Evolutionary conservation across 2,888 invertebrate genomes (phyloP).

Genomic region (Pandemis cinnamomeana): DNA sequence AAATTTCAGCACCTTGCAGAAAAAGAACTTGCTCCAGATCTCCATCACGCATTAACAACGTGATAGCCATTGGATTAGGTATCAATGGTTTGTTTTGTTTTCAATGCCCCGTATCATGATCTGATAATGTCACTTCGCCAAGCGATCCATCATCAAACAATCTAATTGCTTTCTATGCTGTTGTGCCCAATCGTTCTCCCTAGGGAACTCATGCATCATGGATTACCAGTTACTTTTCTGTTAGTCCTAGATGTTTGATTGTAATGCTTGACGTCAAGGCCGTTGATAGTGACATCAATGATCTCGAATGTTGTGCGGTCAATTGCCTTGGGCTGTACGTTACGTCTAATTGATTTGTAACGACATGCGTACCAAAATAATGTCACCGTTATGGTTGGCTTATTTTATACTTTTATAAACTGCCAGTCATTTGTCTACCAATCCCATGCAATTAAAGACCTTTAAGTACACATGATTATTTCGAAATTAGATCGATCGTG

Average conservation of each 20-base stretch:
- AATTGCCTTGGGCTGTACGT: slow-evolving; percentile 41
- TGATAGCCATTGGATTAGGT: slow-evolving; percentile 12
- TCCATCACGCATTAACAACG: slow-evolving; percentile 18
- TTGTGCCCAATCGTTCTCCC: neutral
- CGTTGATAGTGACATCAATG: slow-evolving; percentile 38
- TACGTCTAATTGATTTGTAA: slow-evolving; percentile 23
- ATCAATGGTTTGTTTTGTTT: slow-evolving; percentile 8
- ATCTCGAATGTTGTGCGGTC: slow-evolving; percentile 37
- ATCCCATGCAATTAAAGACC: neutral
- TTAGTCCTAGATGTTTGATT: neutral
- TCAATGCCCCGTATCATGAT: slow-evolving; percentile 10
- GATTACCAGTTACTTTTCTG: neutral
- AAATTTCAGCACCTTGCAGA: slow-evolving; percentile 13
- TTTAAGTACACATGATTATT: neutral
- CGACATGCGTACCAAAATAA: slow-evolving; percentile 29
- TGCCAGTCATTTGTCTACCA: neutral
- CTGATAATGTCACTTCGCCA: slow-evolving; percentile 13
- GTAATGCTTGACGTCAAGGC: slow-evolving; percentile 27
- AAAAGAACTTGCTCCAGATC: slow-evolving; percentile 7
- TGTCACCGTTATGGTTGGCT: slow-evolving; percentile 6
- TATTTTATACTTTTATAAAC: neutral
- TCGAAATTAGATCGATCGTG: slow-evolving; percentile 1
- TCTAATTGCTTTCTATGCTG: slow-evolving; percentile 2
- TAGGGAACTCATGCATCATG: neutral
- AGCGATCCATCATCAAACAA: slow-evolving; percentile 12